Base-by-base conservation (phyloP, 2,888 invertebrate genomes). In the Catocala nupta region DNA sequence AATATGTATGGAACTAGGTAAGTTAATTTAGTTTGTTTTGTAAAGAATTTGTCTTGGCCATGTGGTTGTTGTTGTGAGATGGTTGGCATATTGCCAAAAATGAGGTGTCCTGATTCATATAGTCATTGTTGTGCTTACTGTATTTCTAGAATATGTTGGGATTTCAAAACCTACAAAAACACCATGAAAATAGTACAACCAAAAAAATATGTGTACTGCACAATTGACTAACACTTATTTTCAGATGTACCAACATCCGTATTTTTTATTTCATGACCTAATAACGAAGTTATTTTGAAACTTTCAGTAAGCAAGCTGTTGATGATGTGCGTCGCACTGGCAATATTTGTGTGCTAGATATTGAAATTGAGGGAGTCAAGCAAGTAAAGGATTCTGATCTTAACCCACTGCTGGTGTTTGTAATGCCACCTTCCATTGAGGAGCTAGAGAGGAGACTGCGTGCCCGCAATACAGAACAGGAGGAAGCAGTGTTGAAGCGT, bases 1-100 rank as follows among this genome's bases (percentile, higher is more conserved):
- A 99, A 99, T 88, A 94, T 97, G 88, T 99, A 99, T 92, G 99
- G 99, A 52, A 99, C 99, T 53, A 98, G 97, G 98, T 97, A 90
- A 87, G 79, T 75, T 59, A 51, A 64, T 56, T 44, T 60, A 64
- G 62, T 66, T 56, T 59, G 63, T 78, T 78, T 72, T 64, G 39
- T 63, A 55, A 57, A 68, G 59, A 73, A 73, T 73, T 62, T 51
- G 47, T 67, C 59, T 78, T 83, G 85, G 72, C 92, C 93, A 92
- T 93, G 93, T 93, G 93, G 90, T 92, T 82, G 77, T 85, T 88
- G 87, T 87, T 86, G 84, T 82, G 78, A 68, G 77, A 67, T 55
- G 71, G 66, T 86, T 92, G 93, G 92, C 87, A 72, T 10, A 16
- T 7, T 73, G 87, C 92, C 94, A 93, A 85, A 55, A 73, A 81